These are phyloP conservation scores for Sciaenops ocellatus DNA, from an alignment of 2,797 vertebrate genomes.

Conservation along the genomic window DNA sequence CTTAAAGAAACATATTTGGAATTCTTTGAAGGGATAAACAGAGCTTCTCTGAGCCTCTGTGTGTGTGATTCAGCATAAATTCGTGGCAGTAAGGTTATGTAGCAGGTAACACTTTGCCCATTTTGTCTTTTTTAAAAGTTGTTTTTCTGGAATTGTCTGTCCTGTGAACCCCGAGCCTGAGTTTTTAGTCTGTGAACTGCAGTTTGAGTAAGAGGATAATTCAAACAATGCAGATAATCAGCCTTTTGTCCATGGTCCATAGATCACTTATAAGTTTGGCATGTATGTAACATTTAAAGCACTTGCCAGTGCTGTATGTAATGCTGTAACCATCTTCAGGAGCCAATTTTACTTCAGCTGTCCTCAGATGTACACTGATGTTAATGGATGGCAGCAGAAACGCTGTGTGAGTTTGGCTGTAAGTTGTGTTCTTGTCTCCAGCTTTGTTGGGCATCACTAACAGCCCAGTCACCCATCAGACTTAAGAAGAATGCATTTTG, in stretches of 20 bases:
- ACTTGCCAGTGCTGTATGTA: not conserved
- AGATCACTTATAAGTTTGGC: slow-evolving; percentile 11
- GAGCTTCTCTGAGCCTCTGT: not conserved
- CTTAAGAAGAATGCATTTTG: slow-evolving; percentile 6
- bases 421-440: slow-evolving; percentile 5
- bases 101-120: not conserved
- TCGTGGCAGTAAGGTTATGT: not conserved
- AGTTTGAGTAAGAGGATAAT: not conserved
- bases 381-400: slow-evolving; percentile 24
- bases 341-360: slow-evolving; percentile 33
- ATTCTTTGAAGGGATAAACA: not conserved
- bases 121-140: not conserved
- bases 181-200: not conserved
- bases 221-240: slow-evolving; percentile 9
- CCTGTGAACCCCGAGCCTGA: too few relatives aligned
- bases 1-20: not conserved
- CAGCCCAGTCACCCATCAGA: slow-evolving; percentile 28
- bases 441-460: slow-evolving; percentile 29
- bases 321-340: slow-evolving; percentile 18
- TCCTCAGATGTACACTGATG: slow-evolving; percentile 21
- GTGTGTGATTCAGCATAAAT: not conserved
- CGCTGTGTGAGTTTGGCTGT: slow-evolving; percentile 16
- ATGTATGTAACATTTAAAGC: slow-evolving; percentile 4
- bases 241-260: slow-evolving; percentile 5
- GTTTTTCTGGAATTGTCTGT: not conserved